Percentiles rank a stretch among this genome's conserved stretches.
phyloP scores from a whole-genome alignment of 2,797 vertebrate species.

The Spinus pinus region DNA sequence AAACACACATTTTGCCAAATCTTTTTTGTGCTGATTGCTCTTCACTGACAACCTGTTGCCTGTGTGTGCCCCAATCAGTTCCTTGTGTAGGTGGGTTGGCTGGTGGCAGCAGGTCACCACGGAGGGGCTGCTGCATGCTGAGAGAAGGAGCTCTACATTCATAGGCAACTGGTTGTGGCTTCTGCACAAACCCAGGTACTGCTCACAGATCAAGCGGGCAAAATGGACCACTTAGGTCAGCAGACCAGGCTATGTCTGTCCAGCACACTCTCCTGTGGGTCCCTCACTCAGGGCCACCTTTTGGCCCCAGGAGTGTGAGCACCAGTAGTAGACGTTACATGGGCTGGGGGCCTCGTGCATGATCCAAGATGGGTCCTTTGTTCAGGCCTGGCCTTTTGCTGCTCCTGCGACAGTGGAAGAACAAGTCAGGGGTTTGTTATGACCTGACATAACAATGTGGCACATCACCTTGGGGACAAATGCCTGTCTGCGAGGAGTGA shows the following conservation, averaged over 20 bases:
- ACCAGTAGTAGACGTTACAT: fast-evolving
- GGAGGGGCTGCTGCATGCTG: background rate
- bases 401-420: background rate
- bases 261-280: fast-evolving
- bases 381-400: background rate
- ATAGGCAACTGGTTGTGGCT: background rate
- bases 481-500: fast-evolving
- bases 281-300: background rate
- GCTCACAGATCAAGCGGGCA: background rate
- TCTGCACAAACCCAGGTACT: background rate
- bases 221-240: too few relatives aligned
- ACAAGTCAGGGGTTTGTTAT: background rate
- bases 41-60: background rate
- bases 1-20: background rate
- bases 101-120: background rate
- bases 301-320: background rate
- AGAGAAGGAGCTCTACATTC: background rate
- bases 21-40: background rate
- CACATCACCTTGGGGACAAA: fast-evolving
- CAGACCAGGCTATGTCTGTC: background rate
- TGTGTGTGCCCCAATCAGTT: background rate
- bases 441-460: fast-evolving
- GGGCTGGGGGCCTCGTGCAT: fast-evolving
- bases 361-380: background rate
- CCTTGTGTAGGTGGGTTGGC: background rate